Evolutionary conservation across 2,113 vertebrate genomes (phyloP).

Genomic region (Neomonachus schauinslandi): DNA sequence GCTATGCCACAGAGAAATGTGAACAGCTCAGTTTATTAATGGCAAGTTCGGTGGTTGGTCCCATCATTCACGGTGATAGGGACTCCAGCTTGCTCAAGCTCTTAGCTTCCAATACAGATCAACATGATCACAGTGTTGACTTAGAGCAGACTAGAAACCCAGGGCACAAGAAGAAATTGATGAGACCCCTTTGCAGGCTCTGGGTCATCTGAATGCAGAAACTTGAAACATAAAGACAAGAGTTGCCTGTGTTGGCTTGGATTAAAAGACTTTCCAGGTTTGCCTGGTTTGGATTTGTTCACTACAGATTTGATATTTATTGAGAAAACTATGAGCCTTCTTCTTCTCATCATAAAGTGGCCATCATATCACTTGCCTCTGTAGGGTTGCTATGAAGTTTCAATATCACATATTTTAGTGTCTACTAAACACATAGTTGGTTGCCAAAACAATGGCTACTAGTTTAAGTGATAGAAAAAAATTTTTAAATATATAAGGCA

Average conservation of each 20-base stretch:
- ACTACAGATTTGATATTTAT: too few relatives aligned
- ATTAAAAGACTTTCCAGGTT: not conserved
- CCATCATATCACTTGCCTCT: not conserved
- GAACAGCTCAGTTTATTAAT: constrained; percentile 68
- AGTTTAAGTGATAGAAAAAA: not conserved
- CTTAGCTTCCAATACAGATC: not conserved
- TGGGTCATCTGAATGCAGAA: not conserved
- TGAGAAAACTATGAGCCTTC: not conserved
- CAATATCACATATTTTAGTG: not conserved
- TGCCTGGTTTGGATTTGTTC: not conserved
- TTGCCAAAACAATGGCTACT: not conserved
- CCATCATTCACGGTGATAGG: not conserved
- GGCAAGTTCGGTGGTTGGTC: constrained; percentile 44
- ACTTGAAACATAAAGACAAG: not conserved
- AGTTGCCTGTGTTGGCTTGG: not conserved
- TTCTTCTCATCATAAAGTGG: not conserved
- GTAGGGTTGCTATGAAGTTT: not conserved
- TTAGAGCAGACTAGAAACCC: constrained; percentile 40
- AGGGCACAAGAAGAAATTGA: not conserved
- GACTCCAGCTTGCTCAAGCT: not conserved
- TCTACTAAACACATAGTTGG: not conserved
- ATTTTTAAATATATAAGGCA: not conserved
- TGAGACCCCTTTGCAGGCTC: not conserved
- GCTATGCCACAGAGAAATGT: constrained; percentile 56
- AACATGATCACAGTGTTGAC: not conserved